phyloP scores from a whole-genome alignment of 2,888 invertebrate genomes.

The Cerastis rubricosa region DNA sequence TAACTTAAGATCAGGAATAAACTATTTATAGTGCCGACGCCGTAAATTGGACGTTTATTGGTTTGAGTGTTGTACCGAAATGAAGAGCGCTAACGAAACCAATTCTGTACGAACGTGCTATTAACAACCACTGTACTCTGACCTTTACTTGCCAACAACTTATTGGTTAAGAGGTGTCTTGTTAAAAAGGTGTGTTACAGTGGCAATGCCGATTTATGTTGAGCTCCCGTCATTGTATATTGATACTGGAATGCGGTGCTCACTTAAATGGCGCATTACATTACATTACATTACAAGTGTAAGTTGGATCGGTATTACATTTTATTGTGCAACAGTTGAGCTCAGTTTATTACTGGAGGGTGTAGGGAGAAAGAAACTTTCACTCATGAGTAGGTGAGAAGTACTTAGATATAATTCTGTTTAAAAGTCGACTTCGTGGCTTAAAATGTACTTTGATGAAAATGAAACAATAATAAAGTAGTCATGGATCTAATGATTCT shows the following conservation, averaged over 20 bases:
- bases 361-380: background rate
- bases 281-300: constrained; percentile 9
- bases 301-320: constrained; percentile 15
- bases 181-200: constrained; percentile 6
- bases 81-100: constrained; percentile 66
- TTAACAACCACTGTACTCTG: constrained; percentile 11
- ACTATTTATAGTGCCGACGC: constrained; percentile 53
- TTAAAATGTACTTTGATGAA: background rate
- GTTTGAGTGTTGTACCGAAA: constrained; percentile 49
- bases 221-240: constrained; percentile 35
- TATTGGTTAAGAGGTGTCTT: constrained; percentile 3
- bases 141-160: background rate
- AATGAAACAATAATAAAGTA: background rate
- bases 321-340: constrained; percentile 22
- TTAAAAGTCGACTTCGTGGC: background rate
- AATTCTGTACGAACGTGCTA: constrained; percentile 45
- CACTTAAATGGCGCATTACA: constrained; percentile 31
- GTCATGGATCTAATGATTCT: background rate
- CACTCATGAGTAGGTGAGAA: background rate
- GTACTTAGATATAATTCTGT: background rate
- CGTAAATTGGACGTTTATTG: constrained; percentile 66
- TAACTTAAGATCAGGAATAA: constrained; percentile 30
- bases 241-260: constrained; percentile 36
- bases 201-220: constrained; percentile 42
- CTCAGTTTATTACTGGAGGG: background rate